Base-by-base conservation (phyloP, 1,140 invertebrate species). In the Papilio helenus region DNA sequence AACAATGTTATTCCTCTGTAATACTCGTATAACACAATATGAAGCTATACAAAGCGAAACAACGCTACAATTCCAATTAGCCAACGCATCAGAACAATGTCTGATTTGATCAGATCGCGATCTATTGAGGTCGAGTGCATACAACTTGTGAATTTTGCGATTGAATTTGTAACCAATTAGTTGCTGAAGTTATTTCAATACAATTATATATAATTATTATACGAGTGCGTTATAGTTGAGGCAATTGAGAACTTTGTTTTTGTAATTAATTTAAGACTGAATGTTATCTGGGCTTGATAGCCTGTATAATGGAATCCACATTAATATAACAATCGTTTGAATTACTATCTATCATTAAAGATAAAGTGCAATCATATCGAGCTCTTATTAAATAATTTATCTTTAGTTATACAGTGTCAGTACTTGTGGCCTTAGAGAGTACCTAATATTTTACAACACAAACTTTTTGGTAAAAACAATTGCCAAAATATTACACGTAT, bases 111-210 rank as follows among this genome's bases (percentile, higher is more conserved):
- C 61, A 12, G 61, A 12, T 0, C 61, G 26, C 61, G 23, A 29
- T 68, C 26, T 68, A 68, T 68, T 29, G 14, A 68, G 61, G 61
- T 68, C 61, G 61, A 68, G 61, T 68, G 61, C 61, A 68, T 68
- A 26, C 61, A 29, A 68, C 18, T 68, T 34, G 61, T 29, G 61
- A 29, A 68, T 23, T 61, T 61, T 23, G 26, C 14, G 3, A 68
- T 29, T 34, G 26, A 16, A 29, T 68, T 23, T 29, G 61, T 34
- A 29, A 29, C 12, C 23, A 29, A 29, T 68, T 29, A 29, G 1
- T 12, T 39, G 8, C 34, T 39, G 14, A 14, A 26, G 10, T 68
- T 29, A 34, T 29, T 29, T 34, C 16, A 26, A 18, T 51, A 55
- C 2, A 55, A 2, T n/a, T 55, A 20, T 9, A 55, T 0, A 55